Conservation (phyloP, 2,797 vertebrate species). For the Synanceia verrucosa region DNA sequence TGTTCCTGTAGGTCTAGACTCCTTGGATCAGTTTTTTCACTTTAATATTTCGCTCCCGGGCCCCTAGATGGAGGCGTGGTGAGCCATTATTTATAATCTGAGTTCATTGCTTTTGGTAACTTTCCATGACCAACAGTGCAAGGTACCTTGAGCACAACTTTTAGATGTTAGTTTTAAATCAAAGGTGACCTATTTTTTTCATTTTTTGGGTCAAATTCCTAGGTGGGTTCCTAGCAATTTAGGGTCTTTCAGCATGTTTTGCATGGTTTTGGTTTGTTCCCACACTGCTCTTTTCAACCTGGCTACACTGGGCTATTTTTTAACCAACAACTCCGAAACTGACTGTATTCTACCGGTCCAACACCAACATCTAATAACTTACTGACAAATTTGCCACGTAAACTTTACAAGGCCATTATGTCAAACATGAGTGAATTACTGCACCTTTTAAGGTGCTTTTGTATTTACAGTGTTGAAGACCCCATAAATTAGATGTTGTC, state of each 20-base stretch:
- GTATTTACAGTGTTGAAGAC: background rate
- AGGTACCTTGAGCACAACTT: background rate
- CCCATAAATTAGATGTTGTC: background rate
- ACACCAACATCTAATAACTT: background rate
- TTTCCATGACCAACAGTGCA: background rate
- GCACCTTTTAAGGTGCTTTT: background rate
- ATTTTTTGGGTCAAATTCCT: background rate
- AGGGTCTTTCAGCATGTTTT: background rate
- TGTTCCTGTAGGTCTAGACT: too few relatives aligned
- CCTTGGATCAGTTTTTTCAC: background rate
- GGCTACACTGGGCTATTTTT: background rate
- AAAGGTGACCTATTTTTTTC: background rate
- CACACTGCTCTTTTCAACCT: background rate
- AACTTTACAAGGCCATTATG: background rate
- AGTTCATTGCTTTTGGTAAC: background rate
- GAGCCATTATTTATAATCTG: background rate
- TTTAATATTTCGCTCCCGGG: background rate
- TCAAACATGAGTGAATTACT: background rate
- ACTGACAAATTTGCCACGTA: background rate
- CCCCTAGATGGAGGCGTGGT: background rate
- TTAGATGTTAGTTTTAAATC: background rate
- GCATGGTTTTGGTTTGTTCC: background rate
- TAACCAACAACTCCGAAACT: background rate
- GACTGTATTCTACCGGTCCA: background rate
- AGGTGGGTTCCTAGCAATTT: background rate